Evolutionary conservation across 1,140 invertebrate genomes (phyloP).

Genomic region (Macrobrachium nipponense): DNA sequence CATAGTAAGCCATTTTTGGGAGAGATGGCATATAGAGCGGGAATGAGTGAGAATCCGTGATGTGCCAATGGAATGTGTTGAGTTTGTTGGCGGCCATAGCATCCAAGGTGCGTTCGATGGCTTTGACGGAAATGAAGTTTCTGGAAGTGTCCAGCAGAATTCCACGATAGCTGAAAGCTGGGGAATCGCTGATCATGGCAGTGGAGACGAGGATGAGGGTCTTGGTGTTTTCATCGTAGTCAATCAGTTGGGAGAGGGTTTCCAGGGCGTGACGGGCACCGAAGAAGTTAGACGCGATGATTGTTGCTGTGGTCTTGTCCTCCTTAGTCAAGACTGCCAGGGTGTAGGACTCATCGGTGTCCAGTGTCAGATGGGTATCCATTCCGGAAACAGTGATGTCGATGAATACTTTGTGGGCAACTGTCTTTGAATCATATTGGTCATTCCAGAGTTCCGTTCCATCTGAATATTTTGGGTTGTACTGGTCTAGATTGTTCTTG

Average conservation of each 20-base stretch:
- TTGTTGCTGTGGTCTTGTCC: slow-evolving; percentile 42
- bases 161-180: slow-evolving; percentile 57
- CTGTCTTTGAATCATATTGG: slow-evolving; percentile 1
- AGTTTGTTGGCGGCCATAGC: slow-evolving; percentile 84
- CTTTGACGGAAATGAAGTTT: slow-evolving; percentile 74
- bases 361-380: slow-evolving; percentile 33
- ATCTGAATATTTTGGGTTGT: slow-evolving; percentile 29
- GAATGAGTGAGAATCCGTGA: slow-evolving; percentile 89
- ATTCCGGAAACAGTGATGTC: slow-evolving; percentile 1
- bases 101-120: slow-evolving; percentile 81
- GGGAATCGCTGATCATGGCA: slow-evolving; percentile 52
- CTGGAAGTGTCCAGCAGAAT: slow-evolving; percentile 61
- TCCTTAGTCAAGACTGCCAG: slow-evolving; percentile 21
- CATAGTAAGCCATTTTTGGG: slow-evolving; percentile 55
- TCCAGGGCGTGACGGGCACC: slow-evolving; percentile 67
- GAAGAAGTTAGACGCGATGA: slow-evolving; percentile 66
- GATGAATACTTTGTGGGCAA: slow-evolving; percentile 11
- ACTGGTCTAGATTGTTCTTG: slow-evolving; percentile 35
- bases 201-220: slow-evolving; percentile 49
- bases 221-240: slow-evolving; percentile 50
- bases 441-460: slow-evolving; percentile 7
- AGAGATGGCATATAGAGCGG: slow-evolving; percentile 74
- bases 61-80: slow-evolving; percentile 90
- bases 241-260: slow-evolving; percentile 67
- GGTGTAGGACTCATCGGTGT: slow-evolving; percentile 54